Base-by-base conservation (phyloP, 1,140 invertebrate species). In the Bombus pyrosoma region DNA sequence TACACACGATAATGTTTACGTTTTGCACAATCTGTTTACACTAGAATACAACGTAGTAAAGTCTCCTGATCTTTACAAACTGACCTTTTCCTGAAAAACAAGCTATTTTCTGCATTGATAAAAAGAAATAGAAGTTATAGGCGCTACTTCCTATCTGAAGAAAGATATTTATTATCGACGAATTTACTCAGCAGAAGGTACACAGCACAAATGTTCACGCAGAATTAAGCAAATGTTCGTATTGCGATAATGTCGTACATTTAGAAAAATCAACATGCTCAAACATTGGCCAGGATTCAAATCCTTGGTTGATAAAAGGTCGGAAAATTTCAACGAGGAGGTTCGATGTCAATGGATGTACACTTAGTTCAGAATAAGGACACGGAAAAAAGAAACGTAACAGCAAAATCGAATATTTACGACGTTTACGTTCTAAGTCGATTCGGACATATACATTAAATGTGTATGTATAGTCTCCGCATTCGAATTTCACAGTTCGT, bases 251-350 rank as follows among this genome's bases (percentile, higher is more conserved):
- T 10, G 4, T n/a, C 47, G 18, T 18, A 2, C 18, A 1, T 76
- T 34, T 37, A 18, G 4, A 8, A n/a, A 57, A 75, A n/a, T 59
- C 8, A 18, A 22, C 6, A 22, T 2, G 47, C 47, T 53, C 6
- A 5, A 53, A 53, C 1, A 53, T 53, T 22, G 47, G 18, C 5
- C 18, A 22, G 1, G 0, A 5, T 53, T 22, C 47, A 22, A 53
- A 22, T 53, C 0, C 0, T 62, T 0, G 28, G 0, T 25, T 13
- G 13, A 8, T 18, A 6, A 32, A 25, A 15, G 0, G 6, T 72
- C 13, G 1, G 1, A 18, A 72, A 32, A 37, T 62, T n/a, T 77
- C 47, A 22, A 53, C 47, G 47, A 8, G 47, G 6, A 53, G 18
- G 5, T 18, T 47, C 18, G 47, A 22, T 53, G 15, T n/a, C 3